A percentile compares a stretch with the other conserved stretches of the same genome.
These are phyloP conservation scores for Hyposoter didymator DNA, from an alignment of 2,888 invertebrate genomes.

Conservation along the genomic window DNA sequence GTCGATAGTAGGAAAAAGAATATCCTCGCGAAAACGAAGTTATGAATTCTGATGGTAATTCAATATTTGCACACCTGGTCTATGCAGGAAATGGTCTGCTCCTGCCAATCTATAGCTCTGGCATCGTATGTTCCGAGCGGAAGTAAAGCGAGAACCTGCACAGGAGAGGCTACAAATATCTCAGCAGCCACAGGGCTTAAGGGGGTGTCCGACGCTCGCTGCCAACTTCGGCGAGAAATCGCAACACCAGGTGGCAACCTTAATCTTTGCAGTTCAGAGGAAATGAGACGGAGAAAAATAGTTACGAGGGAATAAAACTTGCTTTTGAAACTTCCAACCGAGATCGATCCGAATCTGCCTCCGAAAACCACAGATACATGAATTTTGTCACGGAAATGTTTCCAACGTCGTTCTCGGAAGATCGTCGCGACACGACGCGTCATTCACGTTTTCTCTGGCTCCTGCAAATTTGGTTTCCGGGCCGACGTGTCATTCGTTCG, in stretches of 20 bases:
- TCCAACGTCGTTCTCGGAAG: no score
- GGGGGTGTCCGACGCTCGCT: slow-evolving; percentile 27
- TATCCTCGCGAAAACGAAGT: not conserved
- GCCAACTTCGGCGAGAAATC: slow-evolving; percentile 68
- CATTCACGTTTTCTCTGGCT: no score
- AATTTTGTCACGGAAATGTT: no score
- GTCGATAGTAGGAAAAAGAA: not conserved
- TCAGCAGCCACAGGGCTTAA: slow-evolving; percentile 22
- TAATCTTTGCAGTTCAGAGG: slow-evolving; percentile 63
- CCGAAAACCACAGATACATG: no score
- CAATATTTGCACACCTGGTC: slow-evolving; percentile 27
- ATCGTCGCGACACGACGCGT: no score
- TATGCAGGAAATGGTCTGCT: not conserved
- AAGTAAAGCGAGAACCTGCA: slow-evolving; percentile 17
- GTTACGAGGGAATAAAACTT: slow-evolving; percentile 31
- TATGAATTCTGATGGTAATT: slow-evolving; percentile 18
- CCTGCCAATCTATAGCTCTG: not conserved
- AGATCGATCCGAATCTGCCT: slow-evolving; percentile 28
- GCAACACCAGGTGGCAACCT: slow-evolving; percentile 63
- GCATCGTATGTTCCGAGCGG: slow-evolving; percentile 29
- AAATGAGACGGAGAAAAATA: slow-evolving; percentile 34
- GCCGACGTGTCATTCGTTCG: not conserved
- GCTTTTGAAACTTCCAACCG: slow-evolving; percentile 1
- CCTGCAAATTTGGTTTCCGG: no score
- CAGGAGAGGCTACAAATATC: slow-evolving; percentile 3